These are phyloP conservation scores for Psammodynastes pulverulentus DNA, from an alignment of 2,113 vertebrate species.

Conservation along the genomic window DNA sequence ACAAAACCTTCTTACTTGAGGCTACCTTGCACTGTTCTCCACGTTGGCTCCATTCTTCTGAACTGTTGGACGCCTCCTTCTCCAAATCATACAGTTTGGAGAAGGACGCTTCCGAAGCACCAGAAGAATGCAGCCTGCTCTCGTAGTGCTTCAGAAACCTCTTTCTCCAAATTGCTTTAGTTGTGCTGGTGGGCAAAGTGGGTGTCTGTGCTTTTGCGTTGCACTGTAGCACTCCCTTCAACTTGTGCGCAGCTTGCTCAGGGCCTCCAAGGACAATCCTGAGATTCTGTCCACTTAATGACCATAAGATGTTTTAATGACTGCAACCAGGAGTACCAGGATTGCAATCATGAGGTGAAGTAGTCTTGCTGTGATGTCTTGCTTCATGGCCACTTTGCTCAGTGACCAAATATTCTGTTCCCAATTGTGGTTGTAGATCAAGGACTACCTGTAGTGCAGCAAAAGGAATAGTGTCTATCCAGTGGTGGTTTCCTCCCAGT, in stretches of 20 bases:
- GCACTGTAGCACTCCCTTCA: background rate
- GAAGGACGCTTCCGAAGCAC: too few species aligned
- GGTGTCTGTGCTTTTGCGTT: background rate
- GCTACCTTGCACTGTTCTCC: background rate
- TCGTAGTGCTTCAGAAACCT: background rate
- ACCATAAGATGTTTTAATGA: background rate
- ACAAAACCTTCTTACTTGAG: background rate
- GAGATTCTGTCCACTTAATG: background rate
- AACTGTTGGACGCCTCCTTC: background rate
- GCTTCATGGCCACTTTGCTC: background rate
- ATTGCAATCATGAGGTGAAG: background rate
- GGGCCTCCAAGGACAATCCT: background rate
- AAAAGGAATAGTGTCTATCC: background rate
- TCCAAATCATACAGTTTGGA: background rate
- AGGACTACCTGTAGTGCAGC: background rate
- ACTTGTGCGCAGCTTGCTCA: background rate
- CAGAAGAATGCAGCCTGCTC: background rate
- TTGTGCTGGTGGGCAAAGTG: background rate
- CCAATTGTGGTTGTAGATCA: background rate
- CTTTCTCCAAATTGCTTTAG: background rate
- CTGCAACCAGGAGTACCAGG: background rate
- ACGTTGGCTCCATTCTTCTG: background rate
- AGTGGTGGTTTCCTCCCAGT: too few species aligned
- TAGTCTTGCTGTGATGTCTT: background rate
- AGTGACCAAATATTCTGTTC: background rate